Base-by-base conservation (phyloP, 2,888 invertebrate species). In the Tubulanus polymorphus region DNA sequence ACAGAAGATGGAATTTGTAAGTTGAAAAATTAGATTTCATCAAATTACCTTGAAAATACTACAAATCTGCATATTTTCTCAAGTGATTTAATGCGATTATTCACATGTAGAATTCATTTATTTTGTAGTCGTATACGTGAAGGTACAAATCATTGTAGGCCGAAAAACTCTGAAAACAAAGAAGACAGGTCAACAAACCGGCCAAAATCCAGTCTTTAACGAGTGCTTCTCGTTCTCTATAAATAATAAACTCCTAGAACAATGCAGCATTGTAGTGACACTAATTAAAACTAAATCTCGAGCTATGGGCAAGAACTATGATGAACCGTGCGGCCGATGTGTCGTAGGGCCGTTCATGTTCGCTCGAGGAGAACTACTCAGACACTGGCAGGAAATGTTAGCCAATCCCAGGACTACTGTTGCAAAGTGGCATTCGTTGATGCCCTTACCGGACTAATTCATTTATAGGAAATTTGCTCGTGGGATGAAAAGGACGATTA, bases 321-420 rank as follows among this genome's bases (percentile, higher is more conserved):
- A 70, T 51, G 54, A 64, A 37, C 67, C 70, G 53, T 68, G 72
- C 37, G 75, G 75, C 10, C 62, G 66, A 37, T 66, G 73, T 27
- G 64, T 66, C 23, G 56, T 75, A 25, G 77, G 77, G 2, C 68
- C 76, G 2, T 75, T 75, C 60, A 71, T 76, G 73, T 75, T 68
- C 57, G 72, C 75, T 1, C 68, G 74, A 1, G 76, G 75, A 1
- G 70, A 70, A 37, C 71, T 72, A 47, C 66, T 76, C 15, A 60
- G 67, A 10, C 76, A 77, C 55, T 76, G 76, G 77, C 74, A 75
- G 59, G 73, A 75, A 51, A 74, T 77, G 75, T 41, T 74, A 37
- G 54, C 69, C 5, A 67, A 73, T 32, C 72, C 74, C 0, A 62
- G 71, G 45, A 63, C 53, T 5, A 51, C 65, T 1, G 59, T 68